Percentiles rank a stretch among this genome's conserved stretches.
Conservation (phyloP, 2,797 vertebrate species). For the Dendrocincla fuliginosa region DNA sequence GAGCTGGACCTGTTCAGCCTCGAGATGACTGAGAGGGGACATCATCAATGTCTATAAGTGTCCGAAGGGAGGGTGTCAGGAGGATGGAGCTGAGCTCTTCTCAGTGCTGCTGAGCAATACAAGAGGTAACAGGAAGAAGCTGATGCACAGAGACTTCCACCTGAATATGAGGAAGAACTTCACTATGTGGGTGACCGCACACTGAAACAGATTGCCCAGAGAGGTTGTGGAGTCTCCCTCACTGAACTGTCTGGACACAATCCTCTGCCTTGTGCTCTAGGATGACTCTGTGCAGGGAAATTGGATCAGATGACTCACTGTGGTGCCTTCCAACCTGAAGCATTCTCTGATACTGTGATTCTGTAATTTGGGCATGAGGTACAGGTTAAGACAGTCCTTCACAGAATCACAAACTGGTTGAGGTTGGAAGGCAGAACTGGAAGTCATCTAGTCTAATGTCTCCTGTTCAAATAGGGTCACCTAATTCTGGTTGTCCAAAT, state of each 20-base stretch:
- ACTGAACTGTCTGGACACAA: not conserved
- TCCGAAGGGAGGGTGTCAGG: not conserved
- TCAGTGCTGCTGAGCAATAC: not conserved
- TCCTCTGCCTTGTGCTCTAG: not conserved
- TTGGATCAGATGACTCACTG: not conserved
- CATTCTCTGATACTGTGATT: not conserved
- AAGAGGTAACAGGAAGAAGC: not conserved
- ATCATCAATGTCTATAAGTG: not conserved
- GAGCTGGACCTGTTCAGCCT: not conserved
- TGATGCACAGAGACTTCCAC: not conserved
- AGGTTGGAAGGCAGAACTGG: not conserved
- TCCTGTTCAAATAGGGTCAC: not conserved
- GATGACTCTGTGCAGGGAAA: not conserved
- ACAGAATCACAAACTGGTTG: not conserved
- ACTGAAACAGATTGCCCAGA: not conserved
- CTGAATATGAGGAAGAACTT: not conserved
- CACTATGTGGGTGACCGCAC: not conserved
- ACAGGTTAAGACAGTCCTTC: not conserved
- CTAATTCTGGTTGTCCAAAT: not conserved
- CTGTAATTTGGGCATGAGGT: not conserved
- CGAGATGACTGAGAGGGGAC: not conserved
- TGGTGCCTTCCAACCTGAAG: not conserved
- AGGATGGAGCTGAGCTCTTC: not conserved
- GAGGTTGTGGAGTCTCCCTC: not conserved
- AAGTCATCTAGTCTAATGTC: not conserved